A percentile compares a stretch with the other conserved stretches of the same genome.
Evolutionary conservation across 2,797 vertebrate species (phyloP).

Genomic region (Parauchenoglanis punctatus): DNA sequence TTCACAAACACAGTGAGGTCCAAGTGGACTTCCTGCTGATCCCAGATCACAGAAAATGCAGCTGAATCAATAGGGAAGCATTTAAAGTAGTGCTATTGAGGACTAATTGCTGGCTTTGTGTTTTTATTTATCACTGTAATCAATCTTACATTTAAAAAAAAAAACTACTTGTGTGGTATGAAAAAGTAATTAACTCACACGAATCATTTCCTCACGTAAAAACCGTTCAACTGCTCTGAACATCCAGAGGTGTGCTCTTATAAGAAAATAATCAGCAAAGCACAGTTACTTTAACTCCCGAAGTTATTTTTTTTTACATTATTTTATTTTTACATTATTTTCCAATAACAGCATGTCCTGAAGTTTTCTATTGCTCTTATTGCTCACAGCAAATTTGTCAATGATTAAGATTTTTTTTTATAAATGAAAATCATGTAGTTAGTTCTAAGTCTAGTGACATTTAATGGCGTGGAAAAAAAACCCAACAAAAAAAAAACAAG

Average conservation of each 20-base stretch:
- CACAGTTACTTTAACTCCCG: not conserved
- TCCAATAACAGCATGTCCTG: not conserved
- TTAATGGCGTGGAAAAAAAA: not conserved
- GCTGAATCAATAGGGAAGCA: conserved; percentile 56
- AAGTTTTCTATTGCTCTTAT: not conserved
- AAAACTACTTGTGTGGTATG: not conserved
- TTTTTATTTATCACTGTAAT: conserved; percentile 4
- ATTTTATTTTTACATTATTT: not conserved
- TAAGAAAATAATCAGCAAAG: not conserved
- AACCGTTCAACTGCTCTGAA: not conserved
- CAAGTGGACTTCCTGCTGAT: conserved; percentile 57
- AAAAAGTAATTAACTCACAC: not conserved
- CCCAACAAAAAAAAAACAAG: not conserved
- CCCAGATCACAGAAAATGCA: conserved; percentile 51
- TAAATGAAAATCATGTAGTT: not conserved
- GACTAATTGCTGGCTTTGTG: conserved; percentile 40
- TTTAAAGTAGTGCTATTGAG: conserved; percentile 30
- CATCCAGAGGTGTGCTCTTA: not conserved
- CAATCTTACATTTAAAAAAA: not conserved
- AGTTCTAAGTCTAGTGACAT: not conserved
- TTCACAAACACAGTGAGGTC: conserved; percentile 52
- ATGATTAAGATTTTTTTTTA: not conserved
- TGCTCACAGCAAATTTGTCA: not conserved
- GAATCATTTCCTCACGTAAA: not conserved
- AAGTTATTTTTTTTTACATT: not conserved